phyloP scores from a whole-genome alignment of 2,888 invertebrate species.

The Sesamia inferens region DNA sequence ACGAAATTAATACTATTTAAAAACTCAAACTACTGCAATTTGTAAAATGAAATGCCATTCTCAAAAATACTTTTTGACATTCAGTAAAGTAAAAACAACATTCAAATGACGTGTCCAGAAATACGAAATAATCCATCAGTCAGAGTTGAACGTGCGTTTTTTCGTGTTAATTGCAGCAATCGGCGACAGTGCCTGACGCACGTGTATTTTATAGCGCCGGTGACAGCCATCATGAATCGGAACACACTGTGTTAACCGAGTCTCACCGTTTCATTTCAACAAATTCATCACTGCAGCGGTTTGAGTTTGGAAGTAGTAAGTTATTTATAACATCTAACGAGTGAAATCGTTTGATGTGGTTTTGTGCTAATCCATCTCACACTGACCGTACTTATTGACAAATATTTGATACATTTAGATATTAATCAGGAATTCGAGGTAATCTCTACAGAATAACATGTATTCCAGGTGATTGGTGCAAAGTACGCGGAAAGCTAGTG shows the following conservation, averaged over 20 bases:
- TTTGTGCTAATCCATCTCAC: constrained; percentile 17
- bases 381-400: constrained; percentile 18
- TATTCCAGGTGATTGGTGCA: constrained; percentile 30
- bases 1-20: neutral
- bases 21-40: neutral
- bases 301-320: constrained; percentile 24
- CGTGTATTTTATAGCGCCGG: constrained; percentile 38
- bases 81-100: constrained; percentile 4
- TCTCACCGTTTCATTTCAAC: constrained; percentile 47
- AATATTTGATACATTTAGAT: neutral
- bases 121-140: constrained; percentile 25
- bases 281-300: constrained; percentile 30
- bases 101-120: constrained; percentile 22
- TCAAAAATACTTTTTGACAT: neutral
- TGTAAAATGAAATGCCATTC: neutral
- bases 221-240: constrained; percentile 48
- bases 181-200: constrained; percentile 28
- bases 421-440: neutral
- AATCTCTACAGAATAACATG: constrained; percentile 9
- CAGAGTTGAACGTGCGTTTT: constrained; percentile 18
- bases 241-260: constrained; percentile 42
- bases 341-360: constrained; percentile 27
- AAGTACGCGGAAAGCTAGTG: constrained; percentile 17
- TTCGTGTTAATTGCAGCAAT: constrained; percentile 47
- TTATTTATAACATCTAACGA: constrained; percentile 54